Evolutionary conservation across 2,113 vertebrate genomes (phyloP).

Genomic region (Cynopterus brachyotis): DNA sequence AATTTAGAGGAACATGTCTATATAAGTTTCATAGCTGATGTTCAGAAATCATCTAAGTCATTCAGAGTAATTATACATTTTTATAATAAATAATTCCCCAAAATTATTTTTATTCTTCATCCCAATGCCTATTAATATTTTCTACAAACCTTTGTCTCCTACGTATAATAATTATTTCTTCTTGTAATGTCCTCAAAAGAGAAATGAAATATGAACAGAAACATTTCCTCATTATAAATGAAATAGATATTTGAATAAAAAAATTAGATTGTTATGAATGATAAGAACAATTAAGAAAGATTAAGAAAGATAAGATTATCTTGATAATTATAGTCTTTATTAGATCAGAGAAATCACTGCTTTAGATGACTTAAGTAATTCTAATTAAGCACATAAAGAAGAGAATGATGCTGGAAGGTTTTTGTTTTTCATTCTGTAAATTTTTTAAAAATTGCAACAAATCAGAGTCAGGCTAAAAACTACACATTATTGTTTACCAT

Average conservation of each 20-base stretch:
- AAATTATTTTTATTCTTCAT: background rate
- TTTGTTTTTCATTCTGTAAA: background rate
- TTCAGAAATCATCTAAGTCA: background rate
- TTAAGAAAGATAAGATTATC: background rate
- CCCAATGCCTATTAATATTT: background rate
- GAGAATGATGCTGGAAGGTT: background rate
- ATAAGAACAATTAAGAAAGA: background rate
- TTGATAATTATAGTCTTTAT: background rate
- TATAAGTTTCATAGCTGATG: background rate
- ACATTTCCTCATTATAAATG: background rate
- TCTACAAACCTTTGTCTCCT: background rate
- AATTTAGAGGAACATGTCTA: background rate
- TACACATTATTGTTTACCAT: background rate
- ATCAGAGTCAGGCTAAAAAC: background rate
- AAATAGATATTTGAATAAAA: background rate
- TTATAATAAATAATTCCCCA: background rate
- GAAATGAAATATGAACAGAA: background rate
- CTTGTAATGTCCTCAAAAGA: background rate
- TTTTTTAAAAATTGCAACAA: background rate
- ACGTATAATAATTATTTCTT: background rate
- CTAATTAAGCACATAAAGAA: background rate
- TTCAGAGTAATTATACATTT: background rate
- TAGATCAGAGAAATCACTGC: background rate
- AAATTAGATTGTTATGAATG: background rate
- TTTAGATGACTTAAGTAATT: background rate